phyloP scores from a whole-genome alignment of 2,113 vertebrate genomes.

The Cephalopterus ornatus region DNA sequence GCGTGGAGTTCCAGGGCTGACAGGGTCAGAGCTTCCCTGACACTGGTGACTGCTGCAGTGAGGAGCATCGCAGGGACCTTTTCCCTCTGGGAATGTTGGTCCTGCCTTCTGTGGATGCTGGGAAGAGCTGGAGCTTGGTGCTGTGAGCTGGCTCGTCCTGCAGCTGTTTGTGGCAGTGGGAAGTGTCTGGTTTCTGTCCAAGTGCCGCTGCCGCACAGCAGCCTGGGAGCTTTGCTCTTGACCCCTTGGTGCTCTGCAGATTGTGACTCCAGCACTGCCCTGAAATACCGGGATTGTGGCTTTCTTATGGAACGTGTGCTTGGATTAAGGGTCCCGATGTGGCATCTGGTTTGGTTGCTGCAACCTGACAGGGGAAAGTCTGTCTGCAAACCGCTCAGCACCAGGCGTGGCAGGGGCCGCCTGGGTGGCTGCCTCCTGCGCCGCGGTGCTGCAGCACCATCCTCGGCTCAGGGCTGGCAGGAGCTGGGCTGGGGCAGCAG shows the following conservation, averaged over 20 bases:
- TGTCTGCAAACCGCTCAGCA: accelerated
- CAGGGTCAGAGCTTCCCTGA: neutral
- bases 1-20: accelerated
- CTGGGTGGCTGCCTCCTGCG: accelerated
- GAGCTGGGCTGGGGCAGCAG: neutral
- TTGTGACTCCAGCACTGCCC: neutral
- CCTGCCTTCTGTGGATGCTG: neutral
- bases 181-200: neutral
- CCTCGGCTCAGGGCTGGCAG: neutral
- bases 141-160: neutral
- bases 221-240: neutral
- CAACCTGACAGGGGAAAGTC: neutral
- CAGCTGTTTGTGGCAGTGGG: neutral
- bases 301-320: neutral
- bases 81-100: accelerated
- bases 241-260: neutral
- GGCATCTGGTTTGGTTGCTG: neutral
- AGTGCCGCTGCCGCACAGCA: accelerated
- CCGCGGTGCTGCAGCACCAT: accelerated
- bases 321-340: neutral
- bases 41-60: neutral
- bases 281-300: neutral
- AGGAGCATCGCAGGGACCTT: neutral
- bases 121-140: neutral
- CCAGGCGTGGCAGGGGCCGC: accelerated